These are phyloP conservation scores for Cryptoblepharus egeriae DNA, from an alignment of 2,797 vertebrate genomes.

Conservation along the genomic window DNA sequence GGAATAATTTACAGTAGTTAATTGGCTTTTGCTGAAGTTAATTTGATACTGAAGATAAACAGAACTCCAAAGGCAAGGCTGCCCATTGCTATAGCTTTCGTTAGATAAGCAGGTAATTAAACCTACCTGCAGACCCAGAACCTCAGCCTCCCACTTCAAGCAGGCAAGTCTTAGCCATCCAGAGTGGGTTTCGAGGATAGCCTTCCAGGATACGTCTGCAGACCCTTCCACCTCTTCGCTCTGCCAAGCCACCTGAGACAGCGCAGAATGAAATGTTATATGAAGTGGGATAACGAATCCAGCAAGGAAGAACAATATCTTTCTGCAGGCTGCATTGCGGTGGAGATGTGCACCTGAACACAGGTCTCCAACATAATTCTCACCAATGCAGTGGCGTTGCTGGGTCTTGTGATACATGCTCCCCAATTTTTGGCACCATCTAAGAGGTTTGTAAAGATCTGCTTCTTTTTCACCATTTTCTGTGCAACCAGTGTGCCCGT, in stretches of 20 bases:
- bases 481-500: no score
- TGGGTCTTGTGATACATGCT: no score
- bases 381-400: no score
- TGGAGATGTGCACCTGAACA: neutral
- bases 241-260: neutral
- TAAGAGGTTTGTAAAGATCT: no score
- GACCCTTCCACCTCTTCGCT: neutral
- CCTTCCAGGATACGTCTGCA: neutral
- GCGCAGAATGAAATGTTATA: no score
- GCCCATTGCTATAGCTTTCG: slow-evolving; percentile 53
- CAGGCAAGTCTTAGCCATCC: neutral
- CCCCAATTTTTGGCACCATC: no score
- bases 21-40: slow-evolving; percentile 76
- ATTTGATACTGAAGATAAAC: slow-evolving; percentile 73
- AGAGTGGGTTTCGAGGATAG: neutral
- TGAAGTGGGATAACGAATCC: neutral
- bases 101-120: slow-evolving; percentile 69
- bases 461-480: neutral
- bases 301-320: neutral
- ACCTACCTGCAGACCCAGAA: slow-evolving; percentile 33
- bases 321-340: neutral
- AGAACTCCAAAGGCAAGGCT: slow-evolving; percentile 60
- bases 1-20: slow-evolving; percentile 77
- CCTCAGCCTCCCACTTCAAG: slow-evolving; percentile 8
- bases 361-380: neutral